Percentiles rank a stretch among this genome's conserved stretches.
phyloP scores from a whole-genome alignment of 2,888 invertebrate genomes.

The Epinotia nisella region DNA sequence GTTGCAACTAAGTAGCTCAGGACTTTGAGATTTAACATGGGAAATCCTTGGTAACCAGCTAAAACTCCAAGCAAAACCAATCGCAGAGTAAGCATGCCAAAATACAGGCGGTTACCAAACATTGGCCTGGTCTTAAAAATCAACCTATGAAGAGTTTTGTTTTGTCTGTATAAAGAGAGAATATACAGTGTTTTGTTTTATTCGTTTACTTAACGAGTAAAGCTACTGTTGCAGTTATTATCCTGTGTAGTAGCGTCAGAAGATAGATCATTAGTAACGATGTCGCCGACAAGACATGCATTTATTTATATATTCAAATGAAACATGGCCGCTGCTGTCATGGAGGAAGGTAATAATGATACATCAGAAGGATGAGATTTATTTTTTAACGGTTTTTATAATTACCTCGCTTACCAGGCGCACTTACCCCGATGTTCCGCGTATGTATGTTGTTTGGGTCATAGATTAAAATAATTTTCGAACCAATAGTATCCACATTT shows the following conservation, averaged over 20 bases:
- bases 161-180: too few relatives aligned
- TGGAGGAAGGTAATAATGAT: slow-evolving; percentile 40
- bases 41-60: not conserved
- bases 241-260: slow-evolving; percentile 25
- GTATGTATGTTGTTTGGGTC: not conserved
- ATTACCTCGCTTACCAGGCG: slow-evolving; percentile 14
- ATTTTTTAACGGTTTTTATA: slow-evolving; percentile 25
- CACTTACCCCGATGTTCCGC: not conserved
- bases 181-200: too few relatives aligned
- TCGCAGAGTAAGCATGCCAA: not conserved
- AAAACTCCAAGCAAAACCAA: not conserved
- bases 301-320: slow-evolving; percentile 45
- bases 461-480: not conserved
- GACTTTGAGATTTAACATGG: too few relatives aligned
- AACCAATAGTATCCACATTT: too few relatives aligned
- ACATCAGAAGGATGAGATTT: slow-evolving; percentile 39
- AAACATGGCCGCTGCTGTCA: slow-evolving; percentile 44
- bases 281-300: slow-evolving; percentile 41
- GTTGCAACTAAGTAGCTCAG: too few relatives aligned
- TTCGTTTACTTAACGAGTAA: not conserved
- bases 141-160: too few relatives aligned
- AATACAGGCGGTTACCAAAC: too few relatives aligned
- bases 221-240: slow-evolving; percentile 18
- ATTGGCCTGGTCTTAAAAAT: too few relatives aligned
- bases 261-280: slow-evolving; percentile 44